Base-by-base conservation (phyloP, 2,113 vertebrate genomes). In the Hepsetus odoe region DNA sequence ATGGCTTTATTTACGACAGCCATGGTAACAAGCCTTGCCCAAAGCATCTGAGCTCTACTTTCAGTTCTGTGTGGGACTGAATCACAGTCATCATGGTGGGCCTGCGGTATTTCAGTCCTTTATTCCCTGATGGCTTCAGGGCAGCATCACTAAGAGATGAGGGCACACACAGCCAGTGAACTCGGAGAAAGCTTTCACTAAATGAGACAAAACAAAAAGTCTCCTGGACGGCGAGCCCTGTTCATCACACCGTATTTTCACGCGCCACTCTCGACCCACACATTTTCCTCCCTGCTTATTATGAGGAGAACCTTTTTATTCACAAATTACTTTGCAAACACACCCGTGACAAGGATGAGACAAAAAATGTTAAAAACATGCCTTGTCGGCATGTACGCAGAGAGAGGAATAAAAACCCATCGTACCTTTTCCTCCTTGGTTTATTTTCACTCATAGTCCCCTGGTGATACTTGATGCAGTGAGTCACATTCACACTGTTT, bases 191-290 rank as follows among this genome's bases (percentile, higher is more conserved):
- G 68, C 32, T 44, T 42, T 81, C 33, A 18, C 24, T 65, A 77
- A 72, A 55, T 72, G 30, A 70, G 53, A 72, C 44, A 55, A 78
- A 64, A 65, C 44, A 79, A 22, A 70, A 8, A 53, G 16, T 40
- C 67, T 53, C 42, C 68, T 71, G 56, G 55, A 35, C 28, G 35
- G 56, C 55, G 80, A 76, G 70, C 56, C 20, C 65, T 22, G 9
- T 62, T 84, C 83, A 83, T 88, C 87, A 86, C 71, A 79, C 77
- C 61, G 32, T 44, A 84, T 88, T 86, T 87, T 82, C 74, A 87
- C 82, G 80, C 55, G 30, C 51, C 40, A 74, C 65, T 53, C 67
- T 79, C n/a, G 2, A 4, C 58, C 18, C 72, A 22, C 12, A 10
- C 44, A 32, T 53, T 30, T 59, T 16, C 49, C 42, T 38, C 12